Evolutionary conservation across 92 coral and sea anemone species (phyloP).

Genomic region (Heliopora coerulea): DNA sequence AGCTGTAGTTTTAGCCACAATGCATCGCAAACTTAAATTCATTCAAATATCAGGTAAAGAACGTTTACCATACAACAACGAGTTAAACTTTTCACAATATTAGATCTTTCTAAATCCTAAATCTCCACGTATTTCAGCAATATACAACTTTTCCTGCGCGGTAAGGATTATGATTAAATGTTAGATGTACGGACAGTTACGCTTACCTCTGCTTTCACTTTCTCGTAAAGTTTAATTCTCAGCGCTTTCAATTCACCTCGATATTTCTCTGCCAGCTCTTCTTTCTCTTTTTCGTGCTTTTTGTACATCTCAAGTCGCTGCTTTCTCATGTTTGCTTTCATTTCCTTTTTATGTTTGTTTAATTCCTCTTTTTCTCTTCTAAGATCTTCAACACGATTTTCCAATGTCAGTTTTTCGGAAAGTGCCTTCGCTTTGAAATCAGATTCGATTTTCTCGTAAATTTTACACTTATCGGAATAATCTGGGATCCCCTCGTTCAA

Average conservation of each 20-base stretch:
- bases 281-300: constrained; percentile 66
- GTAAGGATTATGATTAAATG: too few species aligned
- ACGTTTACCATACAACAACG: too few species aligned
- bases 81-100: too few species aligned
- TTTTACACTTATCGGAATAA: background rate
- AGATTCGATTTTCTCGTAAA: constrained; percentile 20
- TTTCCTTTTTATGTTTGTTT: constrained; percentile 56
- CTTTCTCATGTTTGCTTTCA: constrained; percentile 54
- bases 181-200: too few species aligned
- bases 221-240: constrained; percentile 53
- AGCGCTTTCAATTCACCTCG: constrained; percentile 62
- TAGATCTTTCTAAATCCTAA: too few species aligned
- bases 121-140: too few species aligned
- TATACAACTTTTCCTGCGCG: too few species aligned
- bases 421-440: constrained; percentile 9
- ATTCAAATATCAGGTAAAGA: too few species aligned
- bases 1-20: too few species aligned
- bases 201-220: too few species aligned
- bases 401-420: constrained; percentile 25
- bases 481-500: background rate
- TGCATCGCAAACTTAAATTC: too few species aligned
- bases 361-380: constrained; percentile 64
- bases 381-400: constrained; percentile 63
- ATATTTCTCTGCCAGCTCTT: constrained; percentile 65
- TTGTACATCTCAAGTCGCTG: constrained; percentile 60